These are phyloP conservation scores for Phainopepla nitens DNA, from an alignment of 2,113 vertebrate genomes.

Conservation along the genomic window DNA sequence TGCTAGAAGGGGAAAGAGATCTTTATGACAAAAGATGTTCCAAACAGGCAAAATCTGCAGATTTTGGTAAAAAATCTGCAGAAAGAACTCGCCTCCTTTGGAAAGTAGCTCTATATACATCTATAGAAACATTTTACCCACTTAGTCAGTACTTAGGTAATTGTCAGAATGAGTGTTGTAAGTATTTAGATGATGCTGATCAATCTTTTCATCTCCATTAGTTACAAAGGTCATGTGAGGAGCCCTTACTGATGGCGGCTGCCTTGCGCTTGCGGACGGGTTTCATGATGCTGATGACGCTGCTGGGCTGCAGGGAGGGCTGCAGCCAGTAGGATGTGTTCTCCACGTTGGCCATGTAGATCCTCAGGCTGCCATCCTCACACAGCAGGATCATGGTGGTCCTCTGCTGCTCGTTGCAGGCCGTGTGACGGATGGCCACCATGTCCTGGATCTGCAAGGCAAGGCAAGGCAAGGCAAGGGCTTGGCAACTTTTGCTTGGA, in stretches of 20 bases:
- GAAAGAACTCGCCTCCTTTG: neutral
- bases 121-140: neutral
- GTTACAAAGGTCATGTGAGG: fast-evolving
- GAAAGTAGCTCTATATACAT: neutral
- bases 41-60: neutral
- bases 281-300: conserved; percentile 96
- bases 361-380: conserved; percentile 96
- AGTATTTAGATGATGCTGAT: neutral
- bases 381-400: conserved; percentile 98
- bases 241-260: conserved; percentile 83
- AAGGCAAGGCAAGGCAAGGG: neutral
- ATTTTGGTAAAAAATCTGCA: neutral
- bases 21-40: neutral
- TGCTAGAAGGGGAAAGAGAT: conserved; percentile 66
- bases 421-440: conserved; percentile 96
- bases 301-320: conserved; percentile 93
- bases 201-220: too few species aligned
- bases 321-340: conserved; percentile 98
- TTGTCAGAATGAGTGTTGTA: neutral
- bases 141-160: neutral
- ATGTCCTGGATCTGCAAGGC: conserved; percentile 93
- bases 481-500: neutral
- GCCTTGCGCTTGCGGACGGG: conserved; percentile 95
- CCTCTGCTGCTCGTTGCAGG: conserved; percentile 96
- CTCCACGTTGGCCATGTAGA: conserved; percentile 98